Base-by-base conservation (phyloP, 64 coral and sea anemone genomes). In the Astreopora myriophthalma region DNA sequence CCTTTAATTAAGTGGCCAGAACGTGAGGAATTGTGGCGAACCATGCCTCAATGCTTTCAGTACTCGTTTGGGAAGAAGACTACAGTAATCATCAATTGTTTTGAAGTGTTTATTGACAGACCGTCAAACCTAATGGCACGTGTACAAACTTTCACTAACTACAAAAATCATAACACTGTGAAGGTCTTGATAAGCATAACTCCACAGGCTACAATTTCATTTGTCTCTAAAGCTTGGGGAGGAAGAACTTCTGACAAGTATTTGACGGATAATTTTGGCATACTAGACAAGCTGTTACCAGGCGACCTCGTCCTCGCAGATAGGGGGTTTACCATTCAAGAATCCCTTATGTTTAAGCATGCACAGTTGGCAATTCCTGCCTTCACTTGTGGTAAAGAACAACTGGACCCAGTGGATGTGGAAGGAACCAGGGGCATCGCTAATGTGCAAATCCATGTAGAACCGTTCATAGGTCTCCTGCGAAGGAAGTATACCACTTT, bases 1-100 rank as follows among this genome's bases (percentile, higher is more conserved):
- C 24, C 68, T 35, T 72, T 85, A 60, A 92, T 92, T 80, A 31
- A 28, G 26, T 80, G 87, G 71, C 87, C 87, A 89, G 87, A 89
- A 25, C 16, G 87, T 48, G 87, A 89, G 39, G 71, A 77, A 58
- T 69, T 89, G 8, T 36, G 55, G 35, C 37, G 48, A 25, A 87
- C 85, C 69, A 87, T 87, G 84, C 84, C 84, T 38, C 25, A 22
- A 29, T 62, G 62, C 42, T 71, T 86, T 82, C n/a, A 14, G 1
- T 7, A 84, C 7, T 60, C 23, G 25, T 83, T 83, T 34, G 79
- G 84, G 4, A 69, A 71, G 11, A 73, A 87, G 36, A 69, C 68
- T 30, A n/a, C 63, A 38, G 85, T 73, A 23, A 85, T 85, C 23
- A 85, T 85, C 32, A 61, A 85, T 35, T 85, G 81, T 69, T 85